Evolutionary conservation across 2,888 invertebrate genomes (phyloP), one percentile per base, ranked within the genome.

Genomic region (Temnothorax ravouxi): DNA sequence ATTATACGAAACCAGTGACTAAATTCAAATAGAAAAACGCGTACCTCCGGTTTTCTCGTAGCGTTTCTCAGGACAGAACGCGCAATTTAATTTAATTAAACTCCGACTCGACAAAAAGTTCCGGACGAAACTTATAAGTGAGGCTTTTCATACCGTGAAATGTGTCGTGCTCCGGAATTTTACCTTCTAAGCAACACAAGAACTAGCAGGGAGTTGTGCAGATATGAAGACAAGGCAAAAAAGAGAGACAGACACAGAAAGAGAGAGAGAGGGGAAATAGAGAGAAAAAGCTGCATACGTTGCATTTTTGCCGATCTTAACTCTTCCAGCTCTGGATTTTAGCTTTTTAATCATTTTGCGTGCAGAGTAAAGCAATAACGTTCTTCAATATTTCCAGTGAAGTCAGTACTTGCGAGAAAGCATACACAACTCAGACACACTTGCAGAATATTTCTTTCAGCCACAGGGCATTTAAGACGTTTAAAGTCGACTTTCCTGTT

Each of bases 51-150:
- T 9, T 25, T n/a, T 29, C 34, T 25, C 52, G 71, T 21, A 77
- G 34, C 47, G 61, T 64, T 76, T 18, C 67, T 67, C 75, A 77
- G 80, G 69, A 86, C 54, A 67, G 77, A 86, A 85, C 84, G 81
- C 38, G 83, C 84, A 83, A 88, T 89, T 90, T 87, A 74, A 86
- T 89, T 87, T 87, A 88, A 89, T 89, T 88, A 87, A 87, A 86
- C 84, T 72, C 76, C 72, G 25, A 86, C 61, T 86, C 64, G 82
- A 88, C 80, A 88, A 86, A 89, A 89, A 80, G 84, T 85, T 83
- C 62, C 52, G 62, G 69, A 13, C 50, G 15, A 62, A 80, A 79
- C 82, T 84, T 77, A 84, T 77, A 84, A 88, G 79, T 54, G 80
- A 11, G 50, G 47, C 83, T 83, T 84, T 83, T 81, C 77, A 59